Base-by-base conservation (phyloP, 53 echinoderm and acorn worm species). In the Hippasteria phrygiana region DNA sequence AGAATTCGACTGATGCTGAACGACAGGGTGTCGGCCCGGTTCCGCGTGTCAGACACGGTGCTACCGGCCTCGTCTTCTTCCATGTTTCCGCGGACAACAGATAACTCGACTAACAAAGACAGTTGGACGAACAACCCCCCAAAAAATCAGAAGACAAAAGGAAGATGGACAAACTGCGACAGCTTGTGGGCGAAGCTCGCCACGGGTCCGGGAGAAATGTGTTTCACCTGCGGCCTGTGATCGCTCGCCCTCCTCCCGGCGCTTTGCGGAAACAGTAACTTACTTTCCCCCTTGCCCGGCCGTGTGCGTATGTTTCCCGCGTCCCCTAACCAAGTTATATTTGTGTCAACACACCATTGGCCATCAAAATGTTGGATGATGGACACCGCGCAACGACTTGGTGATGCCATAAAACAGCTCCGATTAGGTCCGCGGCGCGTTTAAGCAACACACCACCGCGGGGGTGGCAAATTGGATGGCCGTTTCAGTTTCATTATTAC, bases 1-100 rank as follows among this genome's bases (percentile, higher is more conserved):
- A 91, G 46, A 39, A 91, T 91, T 39, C 92, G 77, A 37, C 78
- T 91, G 70, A 91, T 91, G 73, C 92, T 91, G 56, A 91, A 91
- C 13, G 92, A 88, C 41, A 91, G 56, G 17, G 78, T 80, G 28
- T 91, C 88, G 5, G 79, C 48, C n/a, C 50, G 47, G 48, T 45
- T 85, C 48, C 51, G 46, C 24, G n/a, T 47, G 54, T 71, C 51
- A 1, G 70, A 47, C 20, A 85, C 35, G 53, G 70, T 70, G 40
- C 85, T 85, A 53, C 85, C 48, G 0, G 71, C 70, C 36, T 53
- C 70, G 51, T 85, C 85, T 7, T 5, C 46, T 0, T 26, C 75
- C 75, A 75, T 75, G 32, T 3, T 17, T 20, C 7, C 2, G 32
- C 69, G 27, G 34, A 1, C 37, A 3, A 35, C 37, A 11, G 35